Evolutionary conservation across 2,113 vertebrate species (phyloP).

Genomic region (Ornithorhynchus anatinus): DNA sequence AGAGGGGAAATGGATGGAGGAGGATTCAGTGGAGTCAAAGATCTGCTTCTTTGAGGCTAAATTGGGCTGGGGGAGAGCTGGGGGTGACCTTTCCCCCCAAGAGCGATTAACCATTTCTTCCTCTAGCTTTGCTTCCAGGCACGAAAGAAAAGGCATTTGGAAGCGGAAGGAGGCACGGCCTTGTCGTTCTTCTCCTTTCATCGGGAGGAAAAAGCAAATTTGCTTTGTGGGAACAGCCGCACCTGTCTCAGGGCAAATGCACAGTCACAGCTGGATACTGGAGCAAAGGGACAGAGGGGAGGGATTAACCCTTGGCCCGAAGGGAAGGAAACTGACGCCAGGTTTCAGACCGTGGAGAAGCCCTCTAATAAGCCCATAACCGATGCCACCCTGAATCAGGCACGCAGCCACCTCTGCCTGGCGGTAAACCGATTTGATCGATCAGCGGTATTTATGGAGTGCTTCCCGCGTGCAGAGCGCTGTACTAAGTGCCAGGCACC

Average conservation of each 20-base stretch:
- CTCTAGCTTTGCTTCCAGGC: slow-evolving; percentile 70
- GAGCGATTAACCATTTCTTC: too few relatives aligned
- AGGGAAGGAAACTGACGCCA: not conserved
- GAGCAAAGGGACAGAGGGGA: slow-evolving; percentile 5
- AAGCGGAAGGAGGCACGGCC: slow-evolving; percentile 77
- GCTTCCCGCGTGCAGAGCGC: too few relatives aligned
- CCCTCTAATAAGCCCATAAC: too few relatives aligned
- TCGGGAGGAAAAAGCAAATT: slow-evolving; percentile 66
- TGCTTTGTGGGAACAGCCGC: slow-evolving; percentile 68
- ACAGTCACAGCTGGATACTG: slow-evolving; percentile 53
- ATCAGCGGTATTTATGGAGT: too few relatives aligned
- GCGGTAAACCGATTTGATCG: too few relatives aligned
- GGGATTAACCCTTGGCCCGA: slow-evolving; percentile 33
- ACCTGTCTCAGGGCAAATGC: slow-evolving; percentile 65
- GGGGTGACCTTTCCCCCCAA: slow-evolving; percentile 14
- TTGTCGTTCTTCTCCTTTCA: slow-evolving; percentile 63
- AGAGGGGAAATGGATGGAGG: not conserved
- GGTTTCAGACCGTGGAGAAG: not conserved
- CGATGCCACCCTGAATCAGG: too few relatives aligned
- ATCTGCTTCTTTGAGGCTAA: too few relatives aligned
- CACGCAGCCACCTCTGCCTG: too few relatives aligned
- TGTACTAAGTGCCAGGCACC: too few relatives aligned
- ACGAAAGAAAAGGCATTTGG: slow-evolving; percentile 55
- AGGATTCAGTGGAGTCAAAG: too few relatives aligned
- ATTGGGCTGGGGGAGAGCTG: not conserved